Base-by-base conservation (phyloP, 2,113 vertebrate species). In the Onychostoma macrolepis region DNA sequence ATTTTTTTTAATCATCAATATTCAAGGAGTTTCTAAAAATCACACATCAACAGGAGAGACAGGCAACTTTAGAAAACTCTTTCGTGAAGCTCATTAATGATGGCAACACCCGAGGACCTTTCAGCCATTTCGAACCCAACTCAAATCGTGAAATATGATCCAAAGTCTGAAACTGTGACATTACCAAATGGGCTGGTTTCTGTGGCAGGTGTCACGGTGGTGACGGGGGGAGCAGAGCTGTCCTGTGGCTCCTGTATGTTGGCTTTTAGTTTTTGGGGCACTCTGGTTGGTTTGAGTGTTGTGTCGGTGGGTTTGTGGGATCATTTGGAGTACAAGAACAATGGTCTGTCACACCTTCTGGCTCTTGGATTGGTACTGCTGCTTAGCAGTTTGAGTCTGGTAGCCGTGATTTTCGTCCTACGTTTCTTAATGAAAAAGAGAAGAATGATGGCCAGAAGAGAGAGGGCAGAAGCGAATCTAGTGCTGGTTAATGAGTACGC, bases 181-280 rank as follows among this genome's bases (percentile, higher is more conserved):
- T 79, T 96, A 80, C 93, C 93, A 0, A 89, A 65, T 30, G 94
- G 94, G 4, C 24, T 95, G 0, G 94, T 95, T 50, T 96, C 95
- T 0, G 92, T 95, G 80, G 91, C 94, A 1, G 94, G 95, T 21
- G 4, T 96, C 87, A 92, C 94, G 0, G 89, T 95, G 88, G 88
- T 95, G 79, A 96, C 95, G 0, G 95, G 95, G 1, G 95, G 95
- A 1, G 77, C 90, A 0, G 95, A 96, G 88, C 86, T 94, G 89
- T 94, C 94, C 80, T 96, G 95, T n/a, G 74, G 91, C 2, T 94
- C 94, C 67, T 96, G 95, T 45, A 91, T 95, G 90, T 78, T 95
- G 91, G 94, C 93, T 8, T 95, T 96, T 69, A 92, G 92, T 0
- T 90, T 95, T 80, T 95, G 94, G 94, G 94, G 93, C n/a, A 93